Base-by-base conservation (phyloP, 2,888 invertebrate species). In the Aleiodes leptofemur region DNA sequence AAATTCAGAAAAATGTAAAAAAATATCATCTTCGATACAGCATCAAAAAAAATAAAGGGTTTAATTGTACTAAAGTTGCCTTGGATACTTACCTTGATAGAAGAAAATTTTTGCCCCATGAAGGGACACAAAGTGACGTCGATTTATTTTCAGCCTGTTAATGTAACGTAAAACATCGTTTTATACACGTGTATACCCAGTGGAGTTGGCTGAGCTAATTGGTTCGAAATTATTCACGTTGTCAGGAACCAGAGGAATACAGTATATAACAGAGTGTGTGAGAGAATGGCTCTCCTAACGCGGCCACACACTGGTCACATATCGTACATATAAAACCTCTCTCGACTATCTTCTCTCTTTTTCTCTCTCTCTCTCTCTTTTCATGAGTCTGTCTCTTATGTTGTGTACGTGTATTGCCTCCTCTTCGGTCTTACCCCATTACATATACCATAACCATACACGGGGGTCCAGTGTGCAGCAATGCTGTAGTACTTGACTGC, bases 201-300 rank as follows among this genome's bases (percentile, higher is more conserved):
- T 61, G 66, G 29, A 68, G 66, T 68, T 68, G 66, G 66, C 50
- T 73, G 77, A 77, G 80, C 82, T 84, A 84, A 83, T 84, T 79
- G 82, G 79, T 76, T 78, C 79, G 78, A 81, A 84, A 84, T 83
- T 82, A 84, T 83, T 81, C 79, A 80, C 77, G 73, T 76, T 69
- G 69, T 74, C 71, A 57, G 71, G 75, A 78, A 76, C 74, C 68
- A 55, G 43, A 43, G 59, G 73, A 43, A 43, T 72, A 68, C 34
- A 61, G 57, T 43, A 64, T n/a, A 14, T 9, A 64, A 48, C 48
- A 9, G 8, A 16, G 50, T 61, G 61, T 61, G 61, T 61, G 61
- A 14, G 43, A 68, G 55, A 64, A 57, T 66, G 71, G 57, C 56
- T 59, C 51, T 69, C 70, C 31, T 55, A n/a, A 13, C 48, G 16